These are phyloP conservation scores for Nanger granti DNA, from an alignment of 2,113 vertebrate genomes.

Conservation along the genomic window DNA sequence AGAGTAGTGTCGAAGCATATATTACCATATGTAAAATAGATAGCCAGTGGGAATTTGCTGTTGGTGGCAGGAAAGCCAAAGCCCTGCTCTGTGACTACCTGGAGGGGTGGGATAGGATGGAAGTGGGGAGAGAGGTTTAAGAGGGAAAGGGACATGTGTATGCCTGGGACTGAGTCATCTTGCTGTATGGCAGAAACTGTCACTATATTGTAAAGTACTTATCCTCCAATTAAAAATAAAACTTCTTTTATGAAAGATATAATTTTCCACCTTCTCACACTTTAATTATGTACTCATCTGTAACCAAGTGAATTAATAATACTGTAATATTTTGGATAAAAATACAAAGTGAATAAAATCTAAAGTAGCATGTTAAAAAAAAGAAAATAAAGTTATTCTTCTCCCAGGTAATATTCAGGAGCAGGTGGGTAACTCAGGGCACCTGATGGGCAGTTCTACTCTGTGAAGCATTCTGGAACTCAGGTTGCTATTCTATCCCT, in stretches of 20 bases:
- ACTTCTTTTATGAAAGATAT: neutral
- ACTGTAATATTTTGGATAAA: neutral
- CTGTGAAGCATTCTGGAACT: neutral
- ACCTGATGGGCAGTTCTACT: neutral
- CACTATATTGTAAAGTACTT: neutral
- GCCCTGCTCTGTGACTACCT: neutral
- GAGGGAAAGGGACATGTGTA: neutral
- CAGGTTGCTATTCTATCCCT: neutral
- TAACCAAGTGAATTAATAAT: neutral
- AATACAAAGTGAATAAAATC: neutral
- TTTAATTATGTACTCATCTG: neutral
- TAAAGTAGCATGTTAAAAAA: neutral
- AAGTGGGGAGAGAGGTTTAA: neutral
- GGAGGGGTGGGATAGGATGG: neutral
- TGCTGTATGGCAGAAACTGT: neutral
- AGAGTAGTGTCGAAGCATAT: neutral
- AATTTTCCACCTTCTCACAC: neutral
- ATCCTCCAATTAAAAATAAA: neutral
- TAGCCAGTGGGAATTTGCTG: neutral
- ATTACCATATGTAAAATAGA: neutral
- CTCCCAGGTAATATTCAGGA: neutral
- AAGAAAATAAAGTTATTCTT: neutral
- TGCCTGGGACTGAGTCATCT: neutral
- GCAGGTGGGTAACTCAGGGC: neutral
- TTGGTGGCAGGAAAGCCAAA: neutral